Base-by-base conservation (phyloP, 2,888 invertebrate genomes). In the Silvanus unidentatus region DNA sequence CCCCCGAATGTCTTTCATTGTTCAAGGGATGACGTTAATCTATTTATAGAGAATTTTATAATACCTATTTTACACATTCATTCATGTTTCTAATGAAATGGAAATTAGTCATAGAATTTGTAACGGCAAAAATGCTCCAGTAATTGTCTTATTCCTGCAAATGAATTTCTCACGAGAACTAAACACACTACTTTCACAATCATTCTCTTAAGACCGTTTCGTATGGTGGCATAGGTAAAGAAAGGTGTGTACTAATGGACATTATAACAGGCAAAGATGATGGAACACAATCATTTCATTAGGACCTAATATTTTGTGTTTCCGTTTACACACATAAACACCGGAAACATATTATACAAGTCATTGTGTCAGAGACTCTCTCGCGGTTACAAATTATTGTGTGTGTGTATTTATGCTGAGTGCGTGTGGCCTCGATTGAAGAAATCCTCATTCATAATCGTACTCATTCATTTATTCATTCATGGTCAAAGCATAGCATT, bases 161-260 rank as follows among this genome's bases (percentile, higher is more conserved):
- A 5, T 22, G 22, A 22, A 22, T 5, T 22, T 22, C 22, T 22
- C 22, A 22, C 8, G 22, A 22, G 22, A 22, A 22, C n/a, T n/a
- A n/a, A 22, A 22, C 22, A 8, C 8, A 22, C 22, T 22, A 22
- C 22, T 22, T 22, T 22, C 22, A 22, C 22, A 22, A 22, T 8
- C 8, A 22, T 22, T 22, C n/a, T n/a, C n/a, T n/a, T n/a, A n/a
- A n/a, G n/a, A n/a, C n/a, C n/a, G n/a, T n/a, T n/a, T n/a, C n/a
- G n/a, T n/a, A n/a, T n/a, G n/a, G n/a, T n/a, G n/a, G 28, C 10
- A 10, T 28, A 28, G 28, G 45, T 43, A 51, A 44, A 53, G 53
- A 47, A 53, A 52, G 49, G 48, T 51, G 53, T 50, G 53, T 52
- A 48, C 47, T 53, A 49, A 53, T 49, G 43, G 52, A 53, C 45